Percentiles rank a stretch among this genome's conserved stretches.
phyloP scores from a whole-genome alignment of 2,113 vertebrate species.

The Nerophis ophidion region DNA sequence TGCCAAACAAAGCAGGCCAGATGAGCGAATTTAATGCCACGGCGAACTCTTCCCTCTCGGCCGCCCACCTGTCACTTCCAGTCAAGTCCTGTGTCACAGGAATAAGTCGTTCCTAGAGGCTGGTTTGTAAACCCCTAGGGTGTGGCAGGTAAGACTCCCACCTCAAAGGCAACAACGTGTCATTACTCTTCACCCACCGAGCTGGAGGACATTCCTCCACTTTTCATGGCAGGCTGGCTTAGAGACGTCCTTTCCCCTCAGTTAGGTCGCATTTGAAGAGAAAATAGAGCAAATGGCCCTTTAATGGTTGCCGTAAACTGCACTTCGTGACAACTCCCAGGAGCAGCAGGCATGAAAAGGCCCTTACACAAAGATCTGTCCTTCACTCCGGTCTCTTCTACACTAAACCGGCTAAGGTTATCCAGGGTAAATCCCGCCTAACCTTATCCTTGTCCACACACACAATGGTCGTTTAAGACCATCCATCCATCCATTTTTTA shows the following conservation, averaged over 20 bases:
- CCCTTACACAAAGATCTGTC: conserved; percentile 7
- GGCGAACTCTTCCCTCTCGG: conserved; percentile 13
- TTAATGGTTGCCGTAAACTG: neutral
- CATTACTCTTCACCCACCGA: conserved; percentile 55
- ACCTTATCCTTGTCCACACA: no score
- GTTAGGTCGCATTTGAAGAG: conserved; percentile 15
- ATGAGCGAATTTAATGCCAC: conserved; percentile 24
- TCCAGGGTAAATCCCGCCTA: no score
- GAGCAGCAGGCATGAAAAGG: conserved; percentile 5
- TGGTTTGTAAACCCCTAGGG: conserved; percentile 52
- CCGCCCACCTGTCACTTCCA: conserved; percentile 31
- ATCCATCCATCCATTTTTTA: no score
- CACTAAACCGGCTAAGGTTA: no score
- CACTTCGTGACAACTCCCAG: neutral
- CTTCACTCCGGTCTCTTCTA: neutral
- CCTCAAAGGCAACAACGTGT: conserved; percentile 51
- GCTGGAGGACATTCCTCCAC: conserved; percentile 55
- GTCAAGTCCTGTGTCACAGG: conserved; percentile 29
- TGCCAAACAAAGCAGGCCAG: conserved; percentile 28
- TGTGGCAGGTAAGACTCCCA: conserved; percentile 46
- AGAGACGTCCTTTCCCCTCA: conserved; percentile 8
- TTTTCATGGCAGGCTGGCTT: conserved; percentile 33
- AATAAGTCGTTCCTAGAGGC: conserved; percentile 33
- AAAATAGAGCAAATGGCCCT: neutral
- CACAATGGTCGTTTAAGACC: no score